Evolutionary conservation across 1,140 invertebrate genomes (phyloP).

Genomic region (Platyura marginata): DNA sequence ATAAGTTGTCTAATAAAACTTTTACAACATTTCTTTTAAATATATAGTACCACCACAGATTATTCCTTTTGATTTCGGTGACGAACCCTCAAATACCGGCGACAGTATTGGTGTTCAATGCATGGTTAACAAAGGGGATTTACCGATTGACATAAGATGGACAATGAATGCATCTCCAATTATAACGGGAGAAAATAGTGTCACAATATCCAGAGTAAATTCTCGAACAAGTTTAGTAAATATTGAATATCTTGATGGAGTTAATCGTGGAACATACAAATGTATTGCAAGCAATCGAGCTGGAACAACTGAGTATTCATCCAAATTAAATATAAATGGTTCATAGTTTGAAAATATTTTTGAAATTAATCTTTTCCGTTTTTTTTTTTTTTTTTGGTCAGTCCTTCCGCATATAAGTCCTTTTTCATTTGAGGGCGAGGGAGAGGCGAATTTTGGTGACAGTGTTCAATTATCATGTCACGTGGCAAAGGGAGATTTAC

Average conservation of each 20-base stretch:
- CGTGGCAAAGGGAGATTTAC: slow-evolving; percentile 41
- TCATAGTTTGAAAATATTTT: slow-evolving; percentile 4
- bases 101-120: slow-evolving; percentile 39
- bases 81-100: slow-evolving; percentile 36
- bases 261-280: slow-evolving; percentile 45
- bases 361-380: background rate
- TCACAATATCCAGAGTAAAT: slow-evolving; percentile 25
- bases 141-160: slow-evolving; percentile 49
- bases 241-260: slow-evolving; percentile 28
- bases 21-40: too few species aligned
- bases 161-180: slow-evolving; percentile 31
- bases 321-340: slow-evolving; percentile 37
- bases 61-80: slow-evolving; percentile 40
- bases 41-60: slow-evolving; percentile 41
- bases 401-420: slow-evolving; percentile 36
- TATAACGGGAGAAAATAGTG: slow-evolving; percentile 20
- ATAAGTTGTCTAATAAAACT: too few species aligned
- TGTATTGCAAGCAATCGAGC: slow-evolving; percentile 41
- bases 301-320: slow-evolving; percentile 31
- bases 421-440: slow-evolving; percentile 37
- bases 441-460: slow-evolving; percentile 37
- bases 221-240: slow-evolving; percentile 40
- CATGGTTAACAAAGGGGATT: slow-evolving; percentile 49
- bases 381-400: slow-evolving; percentile 26
- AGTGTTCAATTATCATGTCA: slow-evolving; percentile 42